Conservation (phyloP, 2,797 vertebrate genomes). For the Mallotus villosus region DNA sequence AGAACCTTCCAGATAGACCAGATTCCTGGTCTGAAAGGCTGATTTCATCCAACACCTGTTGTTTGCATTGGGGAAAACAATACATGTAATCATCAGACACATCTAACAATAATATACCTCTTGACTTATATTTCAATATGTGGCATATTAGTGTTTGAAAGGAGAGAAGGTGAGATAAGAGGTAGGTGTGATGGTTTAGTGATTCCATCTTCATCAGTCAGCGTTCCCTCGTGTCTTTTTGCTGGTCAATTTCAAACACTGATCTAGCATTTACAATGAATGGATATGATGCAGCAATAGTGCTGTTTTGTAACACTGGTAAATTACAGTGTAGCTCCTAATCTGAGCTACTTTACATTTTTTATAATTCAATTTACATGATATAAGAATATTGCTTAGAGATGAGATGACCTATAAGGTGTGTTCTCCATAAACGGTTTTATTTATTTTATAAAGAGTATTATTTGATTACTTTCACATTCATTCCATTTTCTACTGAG, state of each 20-base stretch:
- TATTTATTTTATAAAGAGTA: no score
- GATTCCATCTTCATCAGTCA: neutral
- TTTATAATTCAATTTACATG: no score
- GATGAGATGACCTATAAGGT: no score
- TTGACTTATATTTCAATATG: constrained; percentile 52
- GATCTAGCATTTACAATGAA: no score
- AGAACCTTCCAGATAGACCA: no score
- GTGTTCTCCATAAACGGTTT: no score
- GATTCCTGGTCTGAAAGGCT: constrained; percentile 11
- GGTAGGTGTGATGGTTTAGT: constrained; percentile 37
- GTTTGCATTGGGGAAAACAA: constrained; percentile 62
- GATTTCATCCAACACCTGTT: constrained; percentile 64
- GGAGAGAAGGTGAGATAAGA: constrained; percentile 40
- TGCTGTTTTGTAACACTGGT: no score
- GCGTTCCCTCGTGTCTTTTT: neutral
- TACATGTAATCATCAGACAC: constrained; percentile 39
- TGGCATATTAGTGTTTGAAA: constrained; percentile 41
- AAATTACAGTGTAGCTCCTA: neutral
- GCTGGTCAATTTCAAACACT: neutral
- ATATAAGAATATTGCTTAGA: no score
- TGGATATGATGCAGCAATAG: no score
- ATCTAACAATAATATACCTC: constrained; percentile 46
- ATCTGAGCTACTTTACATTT: no score
- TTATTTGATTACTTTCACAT: no score
- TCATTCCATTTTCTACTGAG: no score